phyloP scores from a whole-genome alignment of 2,113 vertebrate species.

The Syrrhaptes paradoxus region DNA sequence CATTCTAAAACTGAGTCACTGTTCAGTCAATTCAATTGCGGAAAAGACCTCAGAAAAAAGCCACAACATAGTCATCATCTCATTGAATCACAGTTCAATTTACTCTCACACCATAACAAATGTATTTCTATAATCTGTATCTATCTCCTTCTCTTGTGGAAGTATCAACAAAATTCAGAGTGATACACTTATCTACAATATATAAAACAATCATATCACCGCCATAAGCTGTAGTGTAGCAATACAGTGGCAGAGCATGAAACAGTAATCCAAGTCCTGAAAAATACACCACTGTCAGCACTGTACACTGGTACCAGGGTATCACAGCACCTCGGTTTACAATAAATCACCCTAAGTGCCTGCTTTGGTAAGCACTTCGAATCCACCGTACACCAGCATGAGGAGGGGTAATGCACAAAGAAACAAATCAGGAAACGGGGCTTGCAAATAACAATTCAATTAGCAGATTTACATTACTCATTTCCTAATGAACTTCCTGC shows the following conservation, averaged over 20 bases:
- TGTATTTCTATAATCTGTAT: neutral
- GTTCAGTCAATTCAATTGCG: neutral
- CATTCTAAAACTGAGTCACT: fast-evolving
- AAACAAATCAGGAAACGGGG: conserved; percentile 61
- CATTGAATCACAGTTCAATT: neutral
- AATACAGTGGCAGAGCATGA: conserved; percentile 21
- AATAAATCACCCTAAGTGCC: conserved; percentile 51
- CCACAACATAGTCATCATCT: neutral
- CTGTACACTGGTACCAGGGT: neutral
- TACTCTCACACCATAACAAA: neutral
- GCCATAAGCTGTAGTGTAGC: neutral
- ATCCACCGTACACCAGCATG: neutral
- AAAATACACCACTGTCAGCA: conserved; percentile 38
- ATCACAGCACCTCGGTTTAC: conserved; percentile 1
- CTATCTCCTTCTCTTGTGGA: neutral
- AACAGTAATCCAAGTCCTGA: conserved; percentile 53
- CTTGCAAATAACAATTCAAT: conserved; percentile 56
- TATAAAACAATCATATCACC: conserved; percentile 11
- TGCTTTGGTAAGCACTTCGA: conserved; percentile 60
- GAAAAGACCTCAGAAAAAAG: neutral
- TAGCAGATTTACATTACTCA: conserved; percentile 52
- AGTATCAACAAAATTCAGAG: conserved; percentile 38
- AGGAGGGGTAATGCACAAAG: conserved; percentile 7
- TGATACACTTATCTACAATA: conserved; percentile 6
- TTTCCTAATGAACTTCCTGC: conserved; percentile 72